Conservation (phyloP, 1,140 invertebrate species). For the Tachypleus tridentatus region DNA sequence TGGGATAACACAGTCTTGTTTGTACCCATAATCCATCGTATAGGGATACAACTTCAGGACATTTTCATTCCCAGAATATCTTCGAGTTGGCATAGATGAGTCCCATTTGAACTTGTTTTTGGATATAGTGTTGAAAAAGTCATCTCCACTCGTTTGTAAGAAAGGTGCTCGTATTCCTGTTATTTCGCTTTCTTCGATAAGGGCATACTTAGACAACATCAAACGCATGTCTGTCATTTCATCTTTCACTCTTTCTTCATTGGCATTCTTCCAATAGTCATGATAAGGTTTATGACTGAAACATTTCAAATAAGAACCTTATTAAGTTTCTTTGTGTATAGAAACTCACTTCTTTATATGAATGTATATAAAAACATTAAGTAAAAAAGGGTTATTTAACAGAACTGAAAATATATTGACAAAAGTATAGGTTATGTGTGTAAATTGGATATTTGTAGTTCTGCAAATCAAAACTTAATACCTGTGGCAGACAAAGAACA, state of each 20-base stretch:
- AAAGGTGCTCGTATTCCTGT: slow-evolving; percentile 46
- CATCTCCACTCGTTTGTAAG: slow-evolving; percentile 48
- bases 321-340: too few species aligned
- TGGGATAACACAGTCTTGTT: slow-evolving; percentile 45
- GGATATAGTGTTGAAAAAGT: slow-evolving; percentile 28
- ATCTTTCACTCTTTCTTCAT: slow-evolving; percentile 33
- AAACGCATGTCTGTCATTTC: slow-evolving; percentile 30
- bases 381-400: too few species aligned
- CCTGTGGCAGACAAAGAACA: too few species aligned
- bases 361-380: too few species aligned
- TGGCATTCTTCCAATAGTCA: slow-evolving; percentile 58
- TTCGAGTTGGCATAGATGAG: slow-evolving; percentile 20
- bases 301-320: too few species aligned
- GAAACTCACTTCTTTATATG: too few species aligned
- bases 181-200: slow-evolving; percentile 39
- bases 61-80: too few species aligned
- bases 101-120: slow-evolving; percentile 21
- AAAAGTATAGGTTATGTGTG: too few species aligned
- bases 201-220: slow-evolving; percentile 25
- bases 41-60: slow-evolving; percentile 24
- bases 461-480: too few species aligned
- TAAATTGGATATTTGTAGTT: too few species aligned
- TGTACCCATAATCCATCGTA: slow-evolving; percentile 40
- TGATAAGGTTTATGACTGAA: slow-evolving; percentile 45
- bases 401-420: too few species aligned